Conservation (phyloP, 2,888 invertebrate genomes). For the Mycalesis mineus region DNA sequence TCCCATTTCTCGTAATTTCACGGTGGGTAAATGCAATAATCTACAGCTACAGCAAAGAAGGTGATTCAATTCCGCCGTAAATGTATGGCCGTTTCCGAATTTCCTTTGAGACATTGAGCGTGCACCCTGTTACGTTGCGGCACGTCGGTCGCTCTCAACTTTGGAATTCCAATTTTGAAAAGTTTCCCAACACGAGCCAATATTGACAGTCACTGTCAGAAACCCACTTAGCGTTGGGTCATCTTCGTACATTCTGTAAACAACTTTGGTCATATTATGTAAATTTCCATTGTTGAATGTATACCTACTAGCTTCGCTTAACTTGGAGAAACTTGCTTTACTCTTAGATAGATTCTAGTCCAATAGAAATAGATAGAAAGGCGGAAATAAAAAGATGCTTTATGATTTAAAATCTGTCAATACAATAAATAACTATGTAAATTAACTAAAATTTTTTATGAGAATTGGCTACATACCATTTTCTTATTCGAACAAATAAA, state of each 20-base stretch:
- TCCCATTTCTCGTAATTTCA: constrained; percentile 50
- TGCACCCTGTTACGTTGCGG: constrained; percentile 61
- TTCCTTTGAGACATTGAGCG: constrained; percentile 75
- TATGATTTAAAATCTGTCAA: too few species aligned
- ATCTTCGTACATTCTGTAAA: constrained; percentile 35
- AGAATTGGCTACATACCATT: too few species aligned
- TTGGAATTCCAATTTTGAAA: constrained; percentile 78
- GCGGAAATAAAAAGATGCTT: too few species aligned
- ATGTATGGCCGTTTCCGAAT: constrained; percentile 70
- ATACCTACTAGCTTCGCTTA: too few species aligned
- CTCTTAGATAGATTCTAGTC: too few species aligned
- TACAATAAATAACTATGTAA: too few species aligned
- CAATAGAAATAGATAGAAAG: too few species aligned
- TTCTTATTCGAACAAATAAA: too few species aligned
- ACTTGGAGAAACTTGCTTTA: too few species aligned
- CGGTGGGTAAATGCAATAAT: constrained; percentile 68
- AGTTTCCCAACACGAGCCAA: constrained; percentile 72
- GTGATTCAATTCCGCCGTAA: constrained; percentile 72
- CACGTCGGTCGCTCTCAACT: constrained; percentile 72
- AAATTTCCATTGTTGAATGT: background rate
- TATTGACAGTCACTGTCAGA: constrained; percentile 73
- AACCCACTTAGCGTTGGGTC: constrained; percentile 51
- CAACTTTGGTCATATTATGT: constrained; percentile 24
- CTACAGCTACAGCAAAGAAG: constrained; percentile 60
- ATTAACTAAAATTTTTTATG: too few species aligned